A percentile compares a stretch with the other conserved stretches of the same genome.
These are phyloP conservation scores for Gasterosteus aculeatus DNA, from an alignment of 2,113 vertebrate genomes.

Conservation along the genomic window DNA sequence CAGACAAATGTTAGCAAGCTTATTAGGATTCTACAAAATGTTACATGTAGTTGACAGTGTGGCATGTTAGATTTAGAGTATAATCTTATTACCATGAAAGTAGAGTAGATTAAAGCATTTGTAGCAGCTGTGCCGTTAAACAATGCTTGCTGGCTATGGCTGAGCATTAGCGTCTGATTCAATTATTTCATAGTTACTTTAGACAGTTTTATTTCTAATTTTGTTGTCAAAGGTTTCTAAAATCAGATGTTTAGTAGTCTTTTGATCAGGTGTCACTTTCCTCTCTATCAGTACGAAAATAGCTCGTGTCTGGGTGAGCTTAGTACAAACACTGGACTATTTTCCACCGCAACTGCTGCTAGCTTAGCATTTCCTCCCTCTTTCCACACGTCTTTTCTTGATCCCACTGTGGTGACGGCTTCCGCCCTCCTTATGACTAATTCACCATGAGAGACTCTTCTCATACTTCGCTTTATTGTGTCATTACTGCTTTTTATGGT, in stretches of 20 bases:
- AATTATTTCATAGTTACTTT: conserved; percentile 18
- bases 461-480: not conserved
- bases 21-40: not conserved
- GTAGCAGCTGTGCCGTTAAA: not conserved
- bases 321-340: not conserved
- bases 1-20: not conserved
- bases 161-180: conserved; percentile 34
- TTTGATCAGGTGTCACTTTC: not conserved
- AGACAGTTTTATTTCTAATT: conserved; percentile 21
- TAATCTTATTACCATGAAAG: conserved; percentile 44
- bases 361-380: not conserved
- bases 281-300: not conserved
- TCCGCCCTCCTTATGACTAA: too few relatives aligned
- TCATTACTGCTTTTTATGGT: not conserved
- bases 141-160: not conserved
- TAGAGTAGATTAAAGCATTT: conserved; percentile 19
- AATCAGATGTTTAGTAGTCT: not conserved
- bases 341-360: not conserved
- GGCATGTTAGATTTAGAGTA: conserved; percentile 51
- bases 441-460: too few relatives aligned
- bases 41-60: not conserved
- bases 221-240: not conserved
- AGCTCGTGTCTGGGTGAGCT: not conserved
- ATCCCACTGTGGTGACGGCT: too few relatives aligned
- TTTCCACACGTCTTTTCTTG: not conserved